These are phyloP conservation scores for Propithecus coquereli DNA, from an alignment of 2,113 vertebrate genomes.

Conservation along the genomic window DNA sequence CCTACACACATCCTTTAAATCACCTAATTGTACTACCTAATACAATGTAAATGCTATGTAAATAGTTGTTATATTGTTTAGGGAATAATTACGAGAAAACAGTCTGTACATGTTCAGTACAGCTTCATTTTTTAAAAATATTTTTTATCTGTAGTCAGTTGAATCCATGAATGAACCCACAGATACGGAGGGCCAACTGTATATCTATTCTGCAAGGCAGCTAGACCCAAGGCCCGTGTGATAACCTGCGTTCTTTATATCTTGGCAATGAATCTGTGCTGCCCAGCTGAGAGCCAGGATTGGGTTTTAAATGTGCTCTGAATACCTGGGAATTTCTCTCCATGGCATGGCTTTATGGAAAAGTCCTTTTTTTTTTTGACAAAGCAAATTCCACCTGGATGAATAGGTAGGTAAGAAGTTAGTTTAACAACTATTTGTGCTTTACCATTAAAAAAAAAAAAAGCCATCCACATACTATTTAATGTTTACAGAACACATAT, in stretches of 20 bases:
- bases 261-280: background rate
- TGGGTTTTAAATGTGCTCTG: background rate
- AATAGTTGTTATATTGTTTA: background rate
- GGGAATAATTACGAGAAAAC: background rate
- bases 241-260: background rate
- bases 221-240: background rate
- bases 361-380: background rate
- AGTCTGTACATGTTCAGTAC: background rate
- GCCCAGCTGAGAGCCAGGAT: background rate
- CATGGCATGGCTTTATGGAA: background rate
- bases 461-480: background rate
- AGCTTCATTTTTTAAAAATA: background rate
- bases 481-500: background rate
- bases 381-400: background rate
- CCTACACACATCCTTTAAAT: background rate
- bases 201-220: background rate
- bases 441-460: background rate
- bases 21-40: background rate
- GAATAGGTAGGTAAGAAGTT: background rate
- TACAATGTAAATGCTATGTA: background rate
- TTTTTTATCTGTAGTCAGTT: background rate
- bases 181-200: background rate
- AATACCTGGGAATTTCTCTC: background rate
- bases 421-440: background rate
- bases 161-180: background rate